Percentiles rank a stretch among this genome's conserved stretches.
Conservation (phyloP, 2,797 vertebrate species). For the Tenualosa thibaudeaui region DNA sequence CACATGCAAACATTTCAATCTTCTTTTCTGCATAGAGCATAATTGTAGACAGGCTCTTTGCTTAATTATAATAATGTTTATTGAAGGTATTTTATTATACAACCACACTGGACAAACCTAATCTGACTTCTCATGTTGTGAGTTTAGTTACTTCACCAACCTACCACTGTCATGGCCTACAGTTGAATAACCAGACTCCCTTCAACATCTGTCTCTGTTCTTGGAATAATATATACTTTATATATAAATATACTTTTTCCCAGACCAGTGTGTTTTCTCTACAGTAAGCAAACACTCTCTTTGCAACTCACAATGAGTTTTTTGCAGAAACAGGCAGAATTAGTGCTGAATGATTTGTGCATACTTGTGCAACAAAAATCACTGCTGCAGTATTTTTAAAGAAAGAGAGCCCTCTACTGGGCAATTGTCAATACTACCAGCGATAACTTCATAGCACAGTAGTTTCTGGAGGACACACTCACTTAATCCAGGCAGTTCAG, state of each 20-base stretch:
- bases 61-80: too few relatives aligned
- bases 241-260: neutral
- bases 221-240: neutral
- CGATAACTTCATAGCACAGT: neutral
- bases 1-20: neutral
- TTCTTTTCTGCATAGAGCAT: neutral
- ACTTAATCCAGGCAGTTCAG: neutral
- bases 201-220: neutral
- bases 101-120: too few relatives aligned
- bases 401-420: constrained; percentile 1
- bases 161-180: too few relatives aligned
- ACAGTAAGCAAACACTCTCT: neutral
- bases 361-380: neutral
- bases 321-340: neutral
- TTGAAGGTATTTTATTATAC: too few relatives aligned
- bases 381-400: neutral
- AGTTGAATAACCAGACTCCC: neutral
- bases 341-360: neutral
- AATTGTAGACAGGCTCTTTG: too few relatives aligned
- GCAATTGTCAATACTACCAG: neutral
- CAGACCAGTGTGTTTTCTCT: neutral
- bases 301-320: neutral
- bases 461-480: neutral
- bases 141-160: neutral
- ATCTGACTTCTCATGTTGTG: too few relatives aligned